These are phyloP conservation scores for crab-eating macaque (Macaca fascicularis) DNA, from an alignment of 2,113 vertebrate genomes.

Conservation along the genomic window DNA sequence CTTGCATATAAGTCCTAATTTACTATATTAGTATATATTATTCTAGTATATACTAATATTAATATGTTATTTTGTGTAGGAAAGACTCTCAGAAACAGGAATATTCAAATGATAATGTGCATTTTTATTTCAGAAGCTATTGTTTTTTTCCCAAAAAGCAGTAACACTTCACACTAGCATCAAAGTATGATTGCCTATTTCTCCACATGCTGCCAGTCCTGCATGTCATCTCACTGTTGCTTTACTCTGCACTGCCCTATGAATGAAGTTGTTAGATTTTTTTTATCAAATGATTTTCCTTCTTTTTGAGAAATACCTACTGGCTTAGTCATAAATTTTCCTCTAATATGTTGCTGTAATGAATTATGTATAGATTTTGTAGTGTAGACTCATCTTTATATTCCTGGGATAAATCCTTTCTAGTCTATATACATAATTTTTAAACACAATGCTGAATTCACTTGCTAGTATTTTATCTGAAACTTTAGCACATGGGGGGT, in stretches of 20 bases:
- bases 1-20: background rate
- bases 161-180: background rate
- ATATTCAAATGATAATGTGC: background rate
- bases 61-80: background rate
- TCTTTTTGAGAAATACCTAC: background rate
- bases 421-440: background rate
- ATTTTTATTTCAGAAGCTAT: conserved; percentile 1
- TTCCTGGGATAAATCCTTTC: background rate
- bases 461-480: background rate
- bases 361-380: background rate
- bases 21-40: background rate
- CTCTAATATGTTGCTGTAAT: background rate
- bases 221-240: background rate
- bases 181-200: background rate
- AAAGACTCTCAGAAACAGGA: background rate
- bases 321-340: background rate
- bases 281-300: background rate
- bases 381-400: background rate
- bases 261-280: background rate
- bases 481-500: background rate
- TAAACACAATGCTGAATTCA: background rate
- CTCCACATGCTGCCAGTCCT: background rate
- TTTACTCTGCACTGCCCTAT: background rate
- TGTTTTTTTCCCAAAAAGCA: background rate
- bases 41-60: background rate